Base-by-base conservation (phyloP, 1,140 invertebrate species). In the Nomia melanderi region DNA sequence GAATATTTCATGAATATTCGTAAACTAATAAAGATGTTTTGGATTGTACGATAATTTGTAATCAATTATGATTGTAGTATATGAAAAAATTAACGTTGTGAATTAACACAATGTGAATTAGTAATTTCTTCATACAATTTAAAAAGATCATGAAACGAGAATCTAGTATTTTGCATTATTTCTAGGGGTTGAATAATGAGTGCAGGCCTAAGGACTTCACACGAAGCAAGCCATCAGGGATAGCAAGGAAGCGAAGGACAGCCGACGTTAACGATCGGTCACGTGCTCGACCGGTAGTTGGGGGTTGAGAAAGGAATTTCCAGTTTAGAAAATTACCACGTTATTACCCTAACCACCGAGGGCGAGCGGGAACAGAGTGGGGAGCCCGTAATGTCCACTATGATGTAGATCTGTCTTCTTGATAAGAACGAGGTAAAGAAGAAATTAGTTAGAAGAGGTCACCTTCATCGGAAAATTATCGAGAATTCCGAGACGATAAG, bases 271-370 rank as follows among this genome's bases (percentile, higher is more conserved):
- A 89, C 83, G 84, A 90, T 65, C 73, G 74, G 82, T 88, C 88
- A 87, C 89, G 87, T 88, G 89, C 81, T 57, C 78, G 83, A 78
- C 77, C 73, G 54, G 59, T 41, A 81, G 84, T 83, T 84, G 86
- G 88, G 78, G 78, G 81, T 77, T 79, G 70, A 77, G 79, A 84
- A 83, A 89, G 89, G 87, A 89, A 90, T 88, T 89, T 90, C 86
- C 85, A 86, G 85, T 88, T 90, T 90, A 90, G 87, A 85, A 89
- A 90, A 90, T 90, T 90, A 89, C 89, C 88, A 74, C 82, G 88
- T 88, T 86, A 87, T 88, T 88, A 88, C 77, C 75, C 60, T 59
- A 60, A 79, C 77, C 71, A 36, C 23, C 39, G 44, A 29, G 64
- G 64, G 64, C 69, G 36, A 47, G 31, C 39, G 72, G 64, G 1